Conservation (phyloP, 2,113 vertebrate species). For the Odobenus rosmarus region DNA sequence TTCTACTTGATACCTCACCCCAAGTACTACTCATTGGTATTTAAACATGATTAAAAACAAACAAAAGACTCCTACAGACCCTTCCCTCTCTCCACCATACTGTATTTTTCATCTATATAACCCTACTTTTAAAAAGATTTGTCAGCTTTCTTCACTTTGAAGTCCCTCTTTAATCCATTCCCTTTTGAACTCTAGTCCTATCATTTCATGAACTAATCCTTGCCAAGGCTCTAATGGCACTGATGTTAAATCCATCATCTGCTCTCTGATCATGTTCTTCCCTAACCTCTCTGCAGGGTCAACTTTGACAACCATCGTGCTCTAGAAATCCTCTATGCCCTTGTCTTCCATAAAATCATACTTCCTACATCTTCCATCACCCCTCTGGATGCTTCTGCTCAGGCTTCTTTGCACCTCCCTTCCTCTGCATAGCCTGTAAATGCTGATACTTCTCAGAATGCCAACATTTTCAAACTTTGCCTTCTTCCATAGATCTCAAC, state of each 20-base stretch:
- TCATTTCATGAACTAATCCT: not conserved
- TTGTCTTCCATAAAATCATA: not conserved
- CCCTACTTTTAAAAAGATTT: not conserved
- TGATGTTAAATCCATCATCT: not conserved
- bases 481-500: not conserved
- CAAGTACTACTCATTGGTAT: not conserved
- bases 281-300: not conserved
- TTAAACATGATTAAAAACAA: not conserved
- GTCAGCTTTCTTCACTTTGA: not conserved
- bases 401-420: not conserved
- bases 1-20: not conserved
- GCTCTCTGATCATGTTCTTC: not conserved
- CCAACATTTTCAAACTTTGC: not conserved
- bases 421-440: not conserved
- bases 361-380: not conserved
- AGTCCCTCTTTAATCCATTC: not conserved
- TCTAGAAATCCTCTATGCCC: not conserved
- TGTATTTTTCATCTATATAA: not conserved
- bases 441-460: not conserved
- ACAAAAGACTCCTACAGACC: fast-evolving
- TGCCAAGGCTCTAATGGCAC: not conserved
- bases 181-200: not conserved
- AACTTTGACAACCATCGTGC: not conserved
- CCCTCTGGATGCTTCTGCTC: not conserved
- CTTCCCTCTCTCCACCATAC: not conserved